Evolutionary conservation across 1,140 invertebrate species (phyloP), one percentile per base, ranked within the genome.

Genomic region (Drosophila kurseongensis): DNA sequence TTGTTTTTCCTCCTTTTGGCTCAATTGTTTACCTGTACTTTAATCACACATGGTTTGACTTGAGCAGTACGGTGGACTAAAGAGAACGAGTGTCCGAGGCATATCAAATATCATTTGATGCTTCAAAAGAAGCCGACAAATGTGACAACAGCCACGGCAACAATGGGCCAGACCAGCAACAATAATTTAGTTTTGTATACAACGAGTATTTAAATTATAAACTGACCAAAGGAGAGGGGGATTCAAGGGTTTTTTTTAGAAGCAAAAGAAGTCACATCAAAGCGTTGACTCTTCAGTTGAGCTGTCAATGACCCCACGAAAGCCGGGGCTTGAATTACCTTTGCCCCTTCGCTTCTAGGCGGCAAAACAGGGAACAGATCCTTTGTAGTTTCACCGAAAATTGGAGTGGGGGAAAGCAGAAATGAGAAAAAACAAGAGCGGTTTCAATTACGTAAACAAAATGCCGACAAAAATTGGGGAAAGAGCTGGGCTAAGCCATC

Each of bases 181-280:
- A 38, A 45, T 67, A 55, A 59, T 62, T 61, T 57, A 44, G 51
- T 78, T 78, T 65, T 62, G 35, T 67, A 36, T 42, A 44, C 41
- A 73, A 51, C 51, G 44, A 82, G 84, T 88, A 88, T 88, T 88
- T 88, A 88, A 88, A 88, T 88, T 83, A 89, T 83, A 89, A 88
- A 85, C 83, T 78, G 61, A 67, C 69, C 81, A 60, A 41, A 59
- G 63, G 27, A 12, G 23, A 27, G 14, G 44, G 38, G n/a, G 9
- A 5, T 6, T 5, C 29, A 32, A 32, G 8, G 29, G 29, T 6
- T 4, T 3, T 51, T 51, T 51, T 52, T 18, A 18, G 40, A 14
- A 56, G 68, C 40, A 71, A 29, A 35, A 66, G 61, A 75, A 75
- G 72, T 75, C 73, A 67, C 73, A 77, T 76, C 74, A 77, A 77